phyloP scores from a whole-genome alignment of 2,888 invertebrate species.

The Xestia ashworthii region DNA sequence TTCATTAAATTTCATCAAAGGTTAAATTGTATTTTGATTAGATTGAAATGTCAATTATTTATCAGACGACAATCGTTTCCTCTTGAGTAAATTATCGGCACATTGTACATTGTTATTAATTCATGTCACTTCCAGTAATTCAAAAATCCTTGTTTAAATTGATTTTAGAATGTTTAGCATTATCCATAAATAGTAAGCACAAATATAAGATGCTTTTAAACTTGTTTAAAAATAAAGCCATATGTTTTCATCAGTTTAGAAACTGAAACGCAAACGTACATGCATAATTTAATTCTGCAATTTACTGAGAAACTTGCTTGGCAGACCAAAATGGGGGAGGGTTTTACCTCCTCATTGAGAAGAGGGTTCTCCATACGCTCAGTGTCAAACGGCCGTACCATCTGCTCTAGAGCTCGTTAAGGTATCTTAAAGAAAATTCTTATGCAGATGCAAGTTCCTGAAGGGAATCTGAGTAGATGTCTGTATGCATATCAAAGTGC shows the following conservation, averaged over 20 bases:
- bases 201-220: too few species aligned
- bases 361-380: conserved; percentile 13
- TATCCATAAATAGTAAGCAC: not conserved
- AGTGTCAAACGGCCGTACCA: conserved; percentile 25
- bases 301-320: too few species aligned
- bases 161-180: not conserved
- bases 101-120: not conserved
- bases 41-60: not conserved
- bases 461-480: conserved; percentile 36
- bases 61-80: too few species aligned
- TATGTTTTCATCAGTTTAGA: too few species aligned
- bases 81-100: not conserved
- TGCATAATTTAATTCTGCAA: not conserved
- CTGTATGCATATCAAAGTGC: conserved; percentile 41
- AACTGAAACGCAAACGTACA: too few species aligned
- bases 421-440: conserved; percentile 40
- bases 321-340: conserved; percentile 9
- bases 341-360: conserved; percentile 16
- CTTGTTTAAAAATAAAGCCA: too few species aligned
- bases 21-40: not conserved
- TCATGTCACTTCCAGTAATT: not conserved
- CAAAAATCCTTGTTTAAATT: not conserved
- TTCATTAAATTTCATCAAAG: not conserved
- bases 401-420: conserved; percentile 31
- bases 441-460: conserved; percentile 44